These are phyloP conservation scores for Lerema accius DNA, from an alignment of 1,140 invertebrate genomes.

Conservation along the genomic window DNA sequence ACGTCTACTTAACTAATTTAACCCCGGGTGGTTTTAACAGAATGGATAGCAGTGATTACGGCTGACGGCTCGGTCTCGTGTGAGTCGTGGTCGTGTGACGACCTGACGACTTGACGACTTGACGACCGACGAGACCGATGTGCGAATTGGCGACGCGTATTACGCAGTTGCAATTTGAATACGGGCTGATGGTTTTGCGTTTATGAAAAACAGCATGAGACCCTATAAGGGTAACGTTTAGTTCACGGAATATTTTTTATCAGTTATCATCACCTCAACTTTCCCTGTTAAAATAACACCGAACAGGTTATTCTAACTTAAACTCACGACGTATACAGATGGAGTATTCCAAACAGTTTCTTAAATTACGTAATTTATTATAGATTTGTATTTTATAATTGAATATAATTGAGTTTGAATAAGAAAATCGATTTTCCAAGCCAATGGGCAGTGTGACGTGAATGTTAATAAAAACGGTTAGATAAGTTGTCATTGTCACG, in stretches of 20 bases:
- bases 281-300: no score
- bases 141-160: conserved; percentile 27
- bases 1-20: conserved; percentile 84
- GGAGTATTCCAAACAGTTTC: no score
- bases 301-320: no score
- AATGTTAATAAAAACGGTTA: conserved; percentile 30
- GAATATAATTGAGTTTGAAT: conserved; percentile 24
- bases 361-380: conserved; percentile 7
- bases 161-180: conserved; percentile 27
- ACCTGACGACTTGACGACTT: no score
- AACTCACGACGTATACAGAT: no score
- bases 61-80: conserved; percentile 61
- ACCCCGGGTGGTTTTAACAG: conserved; percentile 82
- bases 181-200: not conserved
- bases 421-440: conserved; percentile 30
- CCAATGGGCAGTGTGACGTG: conserved; percentile 20
- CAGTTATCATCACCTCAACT: no score
- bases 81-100: no score
- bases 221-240: no score
- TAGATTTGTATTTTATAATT: no score
- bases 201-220: not conserved
- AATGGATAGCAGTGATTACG: conserved; percentile 83
- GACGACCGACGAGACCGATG: no score
- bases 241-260: no score
- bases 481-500: conserved; percentile 29